A percentile compares a stretch with the other conserved stretches of the same genome.
Evolutionary conservation across 2,888 invertebrate genomes (phyloP).

Genomic region (Leptarthrus brevirostris): DNA sequence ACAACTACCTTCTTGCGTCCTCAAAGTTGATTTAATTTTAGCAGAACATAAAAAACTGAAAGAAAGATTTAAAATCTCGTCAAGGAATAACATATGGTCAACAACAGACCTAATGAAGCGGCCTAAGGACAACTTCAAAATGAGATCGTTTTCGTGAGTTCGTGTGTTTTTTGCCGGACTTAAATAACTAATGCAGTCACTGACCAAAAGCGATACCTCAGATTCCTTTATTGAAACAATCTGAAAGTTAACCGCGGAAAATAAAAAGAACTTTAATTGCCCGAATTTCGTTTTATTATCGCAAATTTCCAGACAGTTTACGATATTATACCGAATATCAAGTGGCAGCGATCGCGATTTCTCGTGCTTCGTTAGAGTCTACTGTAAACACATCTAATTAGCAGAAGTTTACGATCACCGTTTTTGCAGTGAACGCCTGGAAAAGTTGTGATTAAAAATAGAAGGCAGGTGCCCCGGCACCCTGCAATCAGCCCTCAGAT

Average conservation of each 20-base stretch:
- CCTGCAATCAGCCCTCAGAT: conserved; percentile 11
- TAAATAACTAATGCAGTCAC: not conserved
- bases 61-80: no score
- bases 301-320: conserved; percentile 20
- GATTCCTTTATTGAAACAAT: conserved; percentile 1
- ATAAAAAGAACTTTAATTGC: conserved; percentile 18
- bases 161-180: no score
- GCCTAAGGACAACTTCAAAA: not conserved
- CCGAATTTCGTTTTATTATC: conserved; percentile 31
- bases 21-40: conserved; percentile 11
- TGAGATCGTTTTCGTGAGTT: not conserved
- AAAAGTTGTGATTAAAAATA: no score
- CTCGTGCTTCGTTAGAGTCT: conserved; percentile 11
- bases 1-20: not conserved
- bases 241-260: not conserved
- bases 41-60: conserved; percentile 3
- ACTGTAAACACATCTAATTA: conserved; percentile 42
- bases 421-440: not conserved
- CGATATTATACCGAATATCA: conserved; percentile 27
- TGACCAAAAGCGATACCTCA: conserved; percentile 10
- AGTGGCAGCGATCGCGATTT: not conserved
- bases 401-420: conserved; percentile 43
- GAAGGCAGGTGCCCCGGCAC: conserved; percentile 33
- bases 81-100: conserved; percentile 31
- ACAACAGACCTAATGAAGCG: conserved; percentile 15